phyloP scores from a whole-genome alignment of 92 coral and sea anemone genomes.

The Palythoa heliodiscus region DNA sequence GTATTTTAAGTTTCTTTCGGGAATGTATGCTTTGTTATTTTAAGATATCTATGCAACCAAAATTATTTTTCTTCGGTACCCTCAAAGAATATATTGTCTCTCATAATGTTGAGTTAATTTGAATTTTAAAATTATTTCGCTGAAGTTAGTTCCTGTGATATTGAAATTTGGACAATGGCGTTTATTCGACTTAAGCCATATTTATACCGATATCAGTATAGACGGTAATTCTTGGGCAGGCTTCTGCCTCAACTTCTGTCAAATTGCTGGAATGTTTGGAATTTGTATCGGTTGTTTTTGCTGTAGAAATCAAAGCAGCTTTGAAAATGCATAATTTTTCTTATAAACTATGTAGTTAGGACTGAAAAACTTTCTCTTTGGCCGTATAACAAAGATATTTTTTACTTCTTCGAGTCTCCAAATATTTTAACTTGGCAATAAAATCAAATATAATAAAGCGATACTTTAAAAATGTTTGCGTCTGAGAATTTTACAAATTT shows the following conservation, averaged over 20 bases:
- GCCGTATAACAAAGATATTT: background rate
- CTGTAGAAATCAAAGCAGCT: background rate
- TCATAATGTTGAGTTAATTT: slow-evolving; percentile 18
- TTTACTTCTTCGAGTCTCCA: background rate
- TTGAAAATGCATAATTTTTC: background rate
- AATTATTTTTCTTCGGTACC: slow-evolving; percentile 45
- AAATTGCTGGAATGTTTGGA: background rate
- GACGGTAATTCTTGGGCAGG: background rate
- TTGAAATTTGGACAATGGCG: background rate
- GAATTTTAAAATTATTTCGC: slow-evolving; percentile 22
- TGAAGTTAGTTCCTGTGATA: slow-evolving; percentile 2
- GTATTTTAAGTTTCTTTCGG: background rate
- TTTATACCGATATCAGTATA: no score
- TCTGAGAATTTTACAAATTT: no score
- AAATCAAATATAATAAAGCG: no score
- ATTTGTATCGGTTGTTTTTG: background rate
- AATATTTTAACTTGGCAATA: background rate
- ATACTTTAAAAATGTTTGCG: no score
- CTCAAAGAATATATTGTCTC: slow-evolving; percentile 37
- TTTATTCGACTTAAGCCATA: background rate
- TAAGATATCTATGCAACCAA: slow-evolving; percentile 37
- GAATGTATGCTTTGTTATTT: slow-evolving; percentile 1
- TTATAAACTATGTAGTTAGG: background rate
- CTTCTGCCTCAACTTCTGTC: background rate
- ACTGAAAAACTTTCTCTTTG: background rate